Percentiles rank a stretch among this genome's conserved stretches.
Conservation (phyloP, 2,888 invertebrate genomes). For the Drosophila neonasuta region DNA sequence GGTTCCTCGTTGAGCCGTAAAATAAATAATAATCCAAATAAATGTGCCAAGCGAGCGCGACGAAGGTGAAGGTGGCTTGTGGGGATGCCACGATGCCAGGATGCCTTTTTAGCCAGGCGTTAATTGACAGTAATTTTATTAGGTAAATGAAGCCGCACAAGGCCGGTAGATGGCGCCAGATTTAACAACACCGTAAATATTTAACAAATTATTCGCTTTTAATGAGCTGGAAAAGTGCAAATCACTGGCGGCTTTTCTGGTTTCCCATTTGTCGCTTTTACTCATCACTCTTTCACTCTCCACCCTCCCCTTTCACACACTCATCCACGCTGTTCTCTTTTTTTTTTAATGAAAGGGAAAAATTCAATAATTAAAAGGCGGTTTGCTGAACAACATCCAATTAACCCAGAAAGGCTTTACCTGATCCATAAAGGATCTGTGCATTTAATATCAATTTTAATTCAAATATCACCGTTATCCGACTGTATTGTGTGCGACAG, state of each 20-base stretch:
- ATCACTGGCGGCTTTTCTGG: conserved; percentile 61
- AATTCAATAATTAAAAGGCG: conserved; percentile 57
- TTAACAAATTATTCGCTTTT: conserved; percentile 76
- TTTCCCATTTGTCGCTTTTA: conserved; percentile 14
- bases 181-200: conserved; percentile 71
- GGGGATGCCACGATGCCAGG: conserved; percentile 1
- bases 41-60: conserved; percentile 39
- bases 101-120: conserved; percentile 38
- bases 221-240: conserved; percentile 78
- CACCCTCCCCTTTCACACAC: background rate
- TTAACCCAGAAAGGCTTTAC: conserved; percentile 39
- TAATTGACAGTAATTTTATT: conserved; percentile 78
- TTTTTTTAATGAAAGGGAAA: conserved; percentile 35
- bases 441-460: conserved; percentile 29
- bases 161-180: conserved; percentile 51
- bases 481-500: background rate
- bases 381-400: conserved; percentile 47
- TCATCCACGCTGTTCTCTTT: background rate
- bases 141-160: conserved; percentile 62
- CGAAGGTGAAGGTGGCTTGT: background rate
- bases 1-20: conserved; percentile 41
- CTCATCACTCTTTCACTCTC: background rate
- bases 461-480: conserved; percentile 23
- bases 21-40: conserved; percentile 77
- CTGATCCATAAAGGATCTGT: conserved; percentile 34